Evolutionary conservation across 1,140 invertebrate species (phyloP).

Genomic region (Drosophila bocki): DNA sequence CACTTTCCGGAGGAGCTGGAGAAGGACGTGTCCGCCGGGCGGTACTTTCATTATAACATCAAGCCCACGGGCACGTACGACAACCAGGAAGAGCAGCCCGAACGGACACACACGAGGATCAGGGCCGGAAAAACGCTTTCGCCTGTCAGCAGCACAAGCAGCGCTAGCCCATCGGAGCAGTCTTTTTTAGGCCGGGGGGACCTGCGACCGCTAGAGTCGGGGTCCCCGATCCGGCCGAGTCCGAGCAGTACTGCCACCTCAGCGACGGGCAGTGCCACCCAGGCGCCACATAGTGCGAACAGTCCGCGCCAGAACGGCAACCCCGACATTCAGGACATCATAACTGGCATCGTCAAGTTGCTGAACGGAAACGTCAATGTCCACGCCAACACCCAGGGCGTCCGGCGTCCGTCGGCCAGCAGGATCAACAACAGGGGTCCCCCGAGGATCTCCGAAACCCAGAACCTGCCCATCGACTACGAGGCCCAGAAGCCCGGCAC

Average conservation of each 20-base stretch:
- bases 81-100: slow-evolving; percentile 49
- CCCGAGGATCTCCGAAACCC: slow-evolving; percentile 91
- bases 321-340: slow-evolving; percentile 95
- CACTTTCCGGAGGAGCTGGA: slow-evolving; percentile 53
- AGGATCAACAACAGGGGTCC: slow-evolving; percentile 96
- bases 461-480: slow-evolving; percentile 89
- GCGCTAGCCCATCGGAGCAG: slow-evolving; percentile 41
- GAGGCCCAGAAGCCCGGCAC: slow-evolving; percentile 86
- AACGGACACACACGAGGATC: slow-evolving; percentile 56
- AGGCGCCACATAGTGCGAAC: slow-evolving; percentile 68
- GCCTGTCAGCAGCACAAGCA: slow-evolving; percentile 9
- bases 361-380: slow-evolving; percentile 95
- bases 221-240: slow-evolving; percentile 83
- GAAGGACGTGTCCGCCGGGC: slow-evolving; percentile 69
- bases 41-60: slow-evolving; percentile 83
- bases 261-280: slow-evolving; percentile 66
- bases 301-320: slow-evolving; percentile 85
- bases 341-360: slow-evolving; percentile 95
- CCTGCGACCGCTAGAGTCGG: slow-evolving; percentile 83
- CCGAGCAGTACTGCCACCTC: slow-evolving; percentile 74
- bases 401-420: slow-evolving; percentile 86
- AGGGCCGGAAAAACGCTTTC: slow-evolving; percentile 65
- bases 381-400: slow-evolving; percentile 88
- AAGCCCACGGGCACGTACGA: slow-evolving; percentile 79
- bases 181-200: slow-evolving; percentile 85